A percentile compares a stretch with the other conserved stretches of the same genome.
phyloP scores from a whole-genome alignment of 2,113 vertebrate species.

The Hassar affinis region DNA sequence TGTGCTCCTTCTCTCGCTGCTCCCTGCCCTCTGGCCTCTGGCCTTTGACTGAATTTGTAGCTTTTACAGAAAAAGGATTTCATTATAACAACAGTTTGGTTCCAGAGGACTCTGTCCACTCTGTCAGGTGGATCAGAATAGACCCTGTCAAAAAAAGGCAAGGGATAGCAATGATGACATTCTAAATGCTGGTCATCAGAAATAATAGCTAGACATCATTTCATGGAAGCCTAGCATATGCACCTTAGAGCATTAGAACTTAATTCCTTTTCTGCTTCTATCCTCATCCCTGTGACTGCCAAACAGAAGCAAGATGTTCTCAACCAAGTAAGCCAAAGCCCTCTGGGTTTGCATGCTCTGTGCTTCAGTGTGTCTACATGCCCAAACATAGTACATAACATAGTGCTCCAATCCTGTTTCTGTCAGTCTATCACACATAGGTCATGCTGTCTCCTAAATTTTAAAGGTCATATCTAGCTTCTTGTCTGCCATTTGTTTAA shows the following conservation, averaged over 20 bases:
- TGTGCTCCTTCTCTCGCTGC: constrained; percentile 6
- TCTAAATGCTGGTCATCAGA: neutral
- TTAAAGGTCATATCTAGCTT: constrained; percentile 46
- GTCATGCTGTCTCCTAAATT: constrained; percentile 37
- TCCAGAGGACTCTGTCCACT: neutral
- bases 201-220: neutral
- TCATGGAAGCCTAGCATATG: constrained; percentile 3
- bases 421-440: constrained; percentile 49
- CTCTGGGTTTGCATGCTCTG: constrained; percentile 72
- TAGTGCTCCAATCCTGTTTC: constrained; percentile 33
- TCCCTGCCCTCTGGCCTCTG: neutral
- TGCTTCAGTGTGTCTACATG: constrained; percentile 70
- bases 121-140: neutral
- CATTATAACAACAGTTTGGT: neutral
- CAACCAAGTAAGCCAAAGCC: constrained; percentile 77
- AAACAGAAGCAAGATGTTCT: constrained; percentile 82
- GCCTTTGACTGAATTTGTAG: constrained; percentile 6
- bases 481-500: constrained; percentile 38
- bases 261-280: constrained; percentile 55
- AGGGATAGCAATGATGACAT: neutral
- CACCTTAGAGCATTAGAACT: constrained; percentile 23
- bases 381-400: constrained; percentile 53
- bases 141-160: constrained; percentile 14
- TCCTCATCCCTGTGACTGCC: constrained; percentile 53
- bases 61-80: neutral